Conservation (phyloP, 2,797 vertebrate genomes). For the Hafferia zeledoni region DNA sequence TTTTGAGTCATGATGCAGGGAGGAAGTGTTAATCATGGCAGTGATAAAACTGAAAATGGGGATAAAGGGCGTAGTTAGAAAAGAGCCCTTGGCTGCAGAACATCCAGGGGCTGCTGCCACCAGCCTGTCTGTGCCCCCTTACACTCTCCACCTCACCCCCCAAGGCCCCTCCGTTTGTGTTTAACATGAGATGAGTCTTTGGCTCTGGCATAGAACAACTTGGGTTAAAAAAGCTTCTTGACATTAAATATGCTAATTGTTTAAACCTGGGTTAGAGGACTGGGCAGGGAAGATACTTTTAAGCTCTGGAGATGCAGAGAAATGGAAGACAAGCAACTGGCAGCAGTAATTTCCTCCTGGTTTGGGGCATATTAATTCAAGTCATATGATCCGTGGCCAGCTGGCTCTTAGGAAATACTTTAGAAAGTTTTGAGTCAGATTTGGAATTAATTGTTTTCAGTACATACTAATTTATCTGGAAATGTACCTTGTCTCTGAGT, state of each 20-base stretch:
- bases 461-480: neutral
- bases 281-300: neutral
- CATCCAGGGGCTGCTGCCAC: neutral
- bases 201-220: neutral
- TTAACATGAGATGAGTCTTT: neutral
- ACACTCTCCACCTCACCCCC: neutral
- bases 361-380: neutral
- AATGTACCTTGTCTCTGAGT: neutral
- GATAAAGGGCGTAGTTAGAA: neutral
- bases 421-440: neutral
- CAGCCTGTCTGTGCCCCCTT: neutral
- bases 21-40: constrained; percentile 28
- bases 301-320: neutral
- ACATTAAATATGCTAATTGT: neutral
- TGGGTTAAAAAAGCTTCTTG: neutral
- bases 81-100: neutral
- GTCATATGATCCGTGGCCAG: neutral
- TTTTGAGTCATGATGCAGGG: neutral
- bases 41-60: neutral
- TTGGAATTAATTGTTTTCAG: constrained; percentile 8
- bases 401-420: neutral
- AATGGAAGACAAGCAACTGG: neutral
- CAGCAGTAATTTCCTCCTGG: neutral
- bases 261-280: neutral
- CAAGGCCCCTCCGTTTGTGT: neutral